Percentiles rank a stretch among this genome's conserved stretches.
phyloP scores from a whole-genome alignment of 2,888 invertebrate species.

The Tenthredo notha region DNA sequence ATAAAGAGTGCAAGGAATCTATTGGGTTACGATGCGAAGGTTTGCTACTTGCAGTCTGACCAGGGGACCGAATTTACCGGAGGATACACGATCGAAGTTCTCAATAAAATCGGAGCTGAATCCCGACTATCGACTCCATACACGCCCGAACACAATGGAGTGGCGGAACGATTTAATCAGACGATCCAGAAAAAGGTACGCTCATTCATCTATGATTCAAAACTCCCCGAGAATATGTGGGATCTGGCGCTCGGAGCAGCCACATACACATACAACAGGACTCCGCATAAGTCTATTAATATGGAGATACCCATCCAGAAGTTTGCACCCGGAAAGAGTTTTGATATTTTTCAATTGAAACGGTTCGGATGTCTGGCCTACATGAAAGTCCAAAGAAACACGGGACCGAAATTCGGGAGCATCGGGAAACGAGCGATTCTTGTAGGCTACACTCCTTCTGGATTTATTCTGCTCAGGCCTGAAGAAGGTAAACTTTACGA shows the following conservation, averaged over 20 bases:
- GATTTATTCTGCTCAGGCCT: constrained; percentile 60
- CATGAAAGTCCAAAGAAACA: constrained; percentile 55
- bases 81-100: constrained; percentile 58
- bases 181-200: constrained; percentile 58
- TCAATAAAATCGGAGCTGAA: constrained; percentile 58
- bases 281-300: constrained; percentile 56
- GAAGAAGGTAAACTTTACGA: constrained; percentile 58
- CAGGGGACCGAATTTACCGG: constrained; percentile 61
- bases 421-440: constrained; percentile 56
- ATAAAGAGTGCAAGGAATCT: constrained; percentile 61
- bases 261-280: constrained; percentile 61
- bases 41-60: constrained; percentile 63
- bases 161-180: constrained; percentile 59
- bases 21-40: constrained; percentile 60
- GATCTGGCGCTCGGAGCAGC: constrained; percentile 60
- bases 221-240: constrained; percentile 59
- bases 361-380: constrained; percentile 57
- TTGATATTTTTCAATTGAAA: constrained; percentile 56
- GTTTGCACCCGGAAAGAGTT: constrained; percentile 50
- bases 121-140: constrained; percentile 40
- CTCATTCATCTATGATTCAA: constrained; percentile 57
- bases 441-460: constrained; percentile 59
- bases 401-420: constrained; percentile 57
- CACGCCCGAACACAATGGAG: constrained; percentile 57
- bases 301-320: constrained; percentile 51